Base-by-base conservation (phyloP, 2,888 invertebrate species). In the Tetropium fuscum region DNA sequence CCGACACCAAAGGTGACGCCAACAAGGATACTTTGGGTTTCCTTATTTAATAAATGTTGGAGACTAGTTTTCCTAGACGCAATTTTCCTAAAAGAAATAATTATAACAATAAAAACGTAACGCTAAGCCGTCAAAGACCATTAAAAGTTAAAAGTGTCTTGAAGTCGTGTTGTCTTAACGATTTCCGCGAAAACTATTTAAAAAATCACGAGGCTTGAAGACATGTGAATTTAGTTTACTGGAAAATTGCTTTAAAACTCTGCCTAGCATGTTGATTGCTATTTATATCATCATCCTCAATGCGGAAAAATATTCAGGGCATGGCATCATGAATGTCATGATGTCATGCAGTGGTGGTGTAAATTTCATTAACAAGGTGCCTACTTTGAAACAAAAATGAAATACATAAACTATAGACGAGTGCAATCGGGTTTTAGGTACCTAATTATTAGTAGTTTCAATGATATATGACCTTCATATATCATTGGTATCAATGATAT, bases 21-120 rank as follows among this genome's bases (percentile, higher is more conserved):
- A n/a, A n/a, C n/a, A n/a, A 22, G 25, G 25, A 4, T 22, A 7
- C 25, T 7, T 7, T 4, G 5, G 5, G 7, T 22, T 7, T 4
- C 25, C 4, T 7, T 22, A 7, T 22, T 22, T 7, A 6, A 22
- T n/a, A n/a, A n/a, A n/a, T n/a, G n/a, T n/a, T n/a, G n/a, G n/a
- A n/a, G n/a, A 48, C 22, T 48, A 48, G 36, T 48, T 48, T 48
- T 48, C 48, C 36, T 15, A 36, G 48, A 48, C 34, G 36, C 30
- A 36, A 48, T 48, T 48, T 36, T 36, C 48, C 36, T 48, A 48
- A 48, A 36, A 32, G 13, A 36, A 10, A 11, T 36, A 48, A 48
- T 48, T 48, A 48, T 48, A 6, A 22, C 22, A 36, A 48, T 36
- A 36, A 48, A 48, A 48, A 34, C 15, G 22, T 36, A 11, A 13